phyloP scores from a whole-genome alignment of 2,888 invertebrate species.

The Drosophila maculinotata region DNA sequence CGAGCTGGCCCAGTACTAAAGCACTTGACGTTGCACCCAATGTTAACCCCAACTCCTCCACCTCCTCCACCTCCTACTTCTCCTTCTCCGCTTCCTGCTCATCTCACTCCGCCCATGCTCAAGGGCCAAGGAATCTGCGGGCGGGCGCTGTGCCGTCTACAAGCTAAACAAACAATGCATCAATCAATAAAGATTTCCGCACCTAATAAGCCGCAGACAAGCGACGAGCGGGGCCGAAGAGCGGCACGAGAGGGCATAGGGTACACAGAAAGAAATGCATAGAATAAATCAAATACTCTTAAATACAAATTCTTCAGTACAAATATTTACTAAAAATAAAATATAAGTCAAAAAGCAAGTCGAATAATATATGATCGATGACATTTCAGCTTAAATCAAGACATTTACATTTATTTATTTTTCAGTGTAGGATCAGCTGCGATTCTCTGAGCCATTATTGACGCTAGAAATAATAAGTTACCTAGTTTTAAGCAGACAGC shows the following conservation, averaged over 20 bases:
- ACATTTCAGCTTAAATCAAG: no score
- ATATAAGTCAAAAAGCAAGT: neutral
- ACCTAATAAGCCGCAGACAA: conserved; percentile 77
- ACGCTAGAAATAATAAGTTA: no score
- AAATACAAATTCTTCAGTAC: neutral
- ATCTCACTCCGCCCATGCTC: neutral
- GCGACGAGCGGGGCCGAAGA: conserved; percentile 12
- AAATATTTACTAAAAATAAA: neutral
- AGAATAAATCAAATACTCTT: no score
- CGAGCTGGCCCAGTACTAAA: conserved; percentile 52
- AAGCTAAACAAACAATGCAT: conserved; percentile 77
- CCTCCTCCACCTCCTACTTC: conserved; percentile 2
- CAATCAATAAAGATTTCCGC: conserved; percentile 83
- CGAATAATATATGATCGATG: neutral
- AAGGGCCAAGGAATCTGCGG: conserved; percentile 53
- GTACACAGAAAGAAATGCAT: conserved; percentile 3
- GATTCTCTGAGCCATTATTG: no score
- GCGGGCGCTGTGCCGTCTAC: conserved; percentile 45
- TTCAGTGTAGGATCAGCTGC: no score
- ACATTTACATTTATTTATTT: no score
- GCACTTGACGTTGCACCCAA: conserved; percentile 37
- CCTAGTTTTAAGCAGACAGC: no score
- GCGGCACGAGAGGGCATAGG: neutral
- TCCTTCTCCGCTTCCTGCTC: neutral
- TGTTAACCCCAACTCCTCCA: neutral